Evolutionary conservation across 2,888 invertebrate species (phyloP).

Genomic region (Rhopalosiphum nymphaeae): DNA sequence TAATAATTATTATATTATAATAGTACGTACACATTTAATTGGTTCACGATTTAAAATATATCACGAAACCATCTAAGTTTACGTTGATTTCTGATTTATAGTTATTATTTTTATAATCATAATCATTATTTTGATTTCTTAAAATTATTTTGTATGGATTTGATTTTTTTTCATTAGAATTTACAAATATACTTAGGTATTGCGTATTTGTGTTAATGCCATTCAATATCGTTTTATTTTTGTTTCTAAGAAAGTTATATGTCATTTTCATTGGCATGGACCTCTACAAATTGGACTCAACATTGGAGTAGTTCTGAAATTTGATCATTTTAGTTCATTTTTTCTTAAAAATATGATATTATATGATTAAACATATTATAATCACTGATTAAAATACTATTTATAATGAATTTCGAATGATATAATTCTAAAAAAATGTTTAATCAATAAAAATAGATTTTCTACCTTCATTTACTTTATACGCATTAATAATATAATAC

Average conservation of each 20-base stretch:
- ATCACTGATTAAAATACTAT: too few species aligned
- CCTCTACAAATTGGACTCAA: background rate
- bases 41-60: background rate
- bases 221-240: background rate
- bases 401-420: too few species aligned
- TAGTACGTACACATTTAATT: background rate
- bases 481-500: too few species aligned
- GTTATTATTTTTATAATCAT: background rate
- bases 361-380: too few species aligned
- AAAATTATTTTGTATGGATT: background rate
- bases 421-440: background rate
- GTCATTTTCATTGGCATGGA: background rate
- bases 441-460: background rate
- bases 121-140: background rate
- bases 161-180: background rate
- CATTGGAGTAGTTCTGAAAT: background rate
- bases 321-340: background rate
- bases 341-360: background rate
- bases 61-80: background rate
- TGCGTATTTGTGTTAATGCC: background rate
- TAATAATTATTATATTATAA: background rate
- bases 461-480: background rate
- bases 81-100: background rate
- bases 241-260: background rate
- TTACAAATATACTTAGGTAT: background rate